Percentiles rank a stretch among this genome's conserved stretches.
Evolutionary conservation across 2,888 invertebrate genomes (phyloP).

Genomic region (Drosophila merina): DNA sequence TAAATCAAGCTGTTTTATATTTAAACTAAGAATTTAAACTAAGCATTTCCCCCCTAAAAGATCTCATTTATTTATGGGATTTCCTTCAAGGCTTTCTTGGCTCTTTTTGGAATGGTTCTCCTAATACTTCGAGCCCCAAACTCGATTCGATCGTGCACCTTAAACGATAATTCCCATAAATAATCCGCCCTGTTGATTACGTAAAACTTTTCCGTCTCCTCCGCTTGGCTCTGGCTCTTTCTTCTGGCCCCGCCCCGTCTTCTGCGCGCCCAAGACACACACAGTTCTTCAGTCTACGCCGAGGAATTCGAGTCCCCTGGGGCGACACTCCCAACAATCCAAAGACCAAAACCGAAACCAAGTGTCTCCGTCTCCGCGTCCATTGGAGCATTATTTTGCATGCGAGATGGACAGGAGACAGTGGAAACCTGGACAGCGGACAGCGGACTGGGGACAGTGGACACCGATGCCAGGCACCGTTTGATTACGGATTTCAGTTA

Average conservation of each 20-base stretch:
- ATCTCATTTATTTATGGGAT: no score
- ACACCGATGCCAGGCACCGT: conserved; percentile 23
- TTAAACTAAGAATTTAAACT: neutral
- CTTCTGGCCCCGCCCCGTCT: conserved; percentile 9
- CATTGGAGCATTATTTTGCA: conserved; percentile 5
- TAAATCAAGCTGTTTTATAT: neutral
- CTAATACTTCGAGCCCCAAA: neutral
- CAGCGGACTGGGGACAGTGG: neutral
- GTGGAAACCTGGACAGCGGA: neutral
- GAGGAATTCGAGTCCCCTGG: conserved; percentile 63
- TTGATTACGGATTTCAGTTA: conserved; percentile 8
- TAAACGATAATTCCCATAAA: conserved; percentile 68
- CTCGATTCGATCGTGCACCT: conserved; percentile 65
- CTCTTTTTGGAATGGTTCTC: neutral
- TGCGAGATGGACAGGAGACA: conserved; percentile 21
- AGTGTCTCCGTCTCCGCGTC: conserved; percentile 39
- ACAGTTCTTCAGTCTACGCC: conserved; percentile 51
- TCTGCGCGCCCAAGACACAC: conserved; percentile 9
- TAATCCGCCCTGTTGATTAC: conserved; percentile 62
- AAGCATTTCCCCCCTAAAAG: neutral
- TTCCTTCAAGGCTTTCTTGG: neutral
- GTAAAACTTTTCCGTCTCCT: conserved; percentile 46
- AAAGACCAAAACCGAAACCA: neutral
- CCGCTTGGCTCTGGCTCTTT: conserved; percentile 29
- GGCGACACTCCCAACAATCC: conserved; percentile 69